A percentile compares a stretch with the other conserved stretches of the same genome.
Conservation (phyloP, 2,888 invertebrate species). For the Fissipunctia ypsillon region DNA sequence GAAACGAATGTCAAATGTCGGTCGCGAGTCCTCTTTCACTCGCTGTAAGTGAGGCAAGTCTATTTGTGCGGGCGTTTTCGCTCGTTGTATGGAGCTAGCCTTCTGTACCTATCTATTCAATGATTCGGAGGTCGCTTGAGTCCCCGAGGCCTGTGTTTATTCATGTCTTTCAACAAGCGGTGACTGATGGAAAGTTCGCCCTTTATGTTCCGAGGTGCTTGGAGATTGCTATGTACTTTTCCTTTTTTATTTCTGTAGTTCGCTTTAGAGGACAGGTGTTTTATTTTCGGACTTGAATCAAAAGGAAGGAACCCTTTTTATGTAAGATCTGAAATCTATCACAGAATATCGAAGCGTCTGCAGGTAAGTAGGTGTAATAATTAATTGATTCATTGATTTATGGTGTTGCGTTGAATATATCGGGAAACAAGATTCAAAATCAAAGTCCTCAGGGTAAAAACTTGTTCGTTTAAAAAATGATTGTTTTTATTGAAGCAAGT, state of each 20-base stretch:
- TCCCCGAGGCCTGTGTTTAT: slow-evolving; percentile 58
- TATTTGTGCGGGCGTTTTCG: background rate
- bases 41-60: background rate
- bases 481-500: background rate
- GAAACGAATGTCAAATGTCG: background rate
- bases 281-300: background rate
- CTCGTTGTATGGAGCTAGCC: background rate
- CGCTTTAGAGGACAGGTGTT: slow-evolving; percentile 3
- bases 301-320: background rate
- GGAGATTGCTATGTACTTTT: slow-evolving; percentile 38
- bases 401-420: background rate
- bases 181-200: slow-evolving; percentile 60
- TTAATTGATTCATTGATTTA: background rate
- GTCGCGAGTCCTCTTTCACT: background rate
- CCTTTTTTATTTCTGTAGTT: slow-evolving; percentile 36
- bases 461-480: background rate
- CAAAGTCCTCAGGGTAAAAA: background rate
- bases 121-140: slow-evolving; percentile 34
- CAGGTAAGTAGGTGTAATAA: background rate
- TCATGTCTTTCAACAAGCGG: slow-evolving; percentile 54
- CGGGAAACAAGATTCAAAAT: background rate
- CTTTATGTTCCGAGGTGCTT: slow-evolving; percentile 42
- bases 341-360: background rate
- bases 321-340: background rate
- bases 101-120: slow-evolving; percentile 2